Evolutionary conservation across 1,140 invertebrate genomes (phyloP).

Genomic region (Lamellibrachia luymesi): DNA sequence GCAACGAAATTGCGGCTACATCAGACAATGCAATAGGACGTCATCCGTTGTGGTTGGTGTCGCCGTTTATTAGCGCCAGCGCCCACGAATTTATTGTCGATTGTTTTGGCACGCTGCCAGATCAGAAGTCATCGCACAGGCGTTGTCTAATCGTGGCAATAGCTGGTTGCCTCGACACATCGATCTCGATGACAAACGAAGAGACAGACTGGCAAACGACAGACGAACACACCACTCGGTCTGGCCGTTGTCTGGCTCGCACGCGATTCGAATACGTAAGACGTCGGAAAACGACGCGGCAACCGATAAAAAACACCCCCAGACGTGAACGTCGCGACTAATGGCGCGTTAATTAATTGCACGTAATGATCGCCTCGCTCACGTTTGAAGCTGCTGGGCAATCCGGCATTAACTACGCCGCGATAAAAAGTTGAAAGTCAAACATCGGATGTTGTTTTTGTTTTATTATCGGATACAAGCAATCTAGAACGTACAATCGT

Average conservation of each 20-base stretch:
- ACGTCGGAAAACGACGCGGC: background rate
- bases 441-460: background rate
- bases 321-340: background rate
- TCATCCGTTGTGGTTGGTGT: background rate
- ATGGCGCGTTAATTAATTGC: background rate
- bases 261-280: background rate
- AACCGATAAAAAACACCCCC: background rate
- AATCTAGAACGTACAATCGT: background rate
- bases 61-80: background rate
- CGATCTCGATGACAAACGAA: background rate
- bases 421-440: background rate
- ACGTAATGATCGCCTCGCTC: background rate
- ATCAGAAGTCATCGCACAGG: background rate
- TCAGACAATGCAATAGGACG: background rate
- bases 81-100: background rate
- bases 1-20: background rate
- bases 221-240: background rate
- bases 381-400: background rate
- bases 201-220: background rate
- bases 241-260: background rate
- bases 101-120: background rate
- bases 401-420: background rate
- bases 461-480: background rate
- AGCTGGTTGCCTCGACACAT: background rate
- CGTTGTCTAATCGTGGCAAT: background rate